Percentiles rank a stretch among this genome's conserved stretches.
These are phyloP conservation scores for Stegastes partitus DNA, from an alignment of 2,113 vertebrate genomes.

Conservation along the genomic window DNA sequence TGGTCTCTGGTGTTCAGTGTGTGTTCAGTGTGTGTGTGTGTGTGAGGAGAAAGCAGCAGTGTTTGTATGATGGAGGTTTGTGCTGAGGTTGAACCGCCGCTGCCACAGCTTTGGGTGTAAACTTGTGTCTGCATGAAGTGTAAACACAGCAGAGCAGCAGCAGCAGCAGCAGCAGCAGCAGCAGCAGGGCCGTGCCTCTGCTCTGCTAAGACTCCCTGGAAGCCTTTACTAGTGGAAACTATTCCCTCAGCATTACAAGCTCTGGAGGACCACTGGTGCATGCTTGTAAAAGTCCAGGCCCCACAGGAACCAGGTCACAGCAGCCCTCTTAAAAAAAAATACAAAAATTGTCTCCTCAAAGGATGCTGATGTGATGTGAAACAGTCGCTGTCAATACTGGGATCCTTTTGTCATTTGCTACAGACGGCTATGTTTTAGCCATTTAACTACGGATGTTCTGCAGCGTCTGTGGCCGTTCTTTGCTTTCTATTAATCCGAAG, in stretches of 20 bases:
- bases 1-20: too few species aligned
- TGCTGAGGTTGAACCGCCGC: slow-evolving; percentile 41
- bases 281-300: slow-evolving; percentile 74
- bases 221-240: slow-evolving; percentile 62
- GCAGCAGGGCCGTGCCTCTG: slow-evolving; percentile 5
- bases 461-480: too few species aligned
- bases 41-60: not conserved
- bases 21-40: slow-evolving; percentile 7
- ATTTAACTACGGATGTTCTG: too few species aligned
- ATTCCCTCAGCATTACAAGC: slow-evolving; percentile 69
- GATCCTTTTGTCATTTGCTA: too few species aligned
- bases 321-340: slow-evolving; percentile 36
- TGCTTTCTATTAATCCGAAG: too few species aligned
- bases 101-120: slow-evolving; percentile 63
- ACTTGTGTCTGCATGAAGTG: slow-evolving; percentile 62
- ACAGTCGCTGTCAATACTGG: too few species aligned
- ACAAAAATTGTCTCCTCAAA: not conserved
- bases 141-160: slow-evolving; percentile 65
- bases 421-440: too few species aligned
- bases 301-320: slow-evolving; percentile 76
- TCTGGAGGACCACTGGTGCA: slow-evolving; percentile 34
- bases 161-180: slow-evolving; percentile 6
- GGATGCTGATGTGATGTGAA: too few species aligned
- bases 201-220: slow-evolving; percentile 23
- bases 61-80: slow-evolving; percentile 29